Base-by-base conservation (phyloP, 2,797 vertebrate genomes). In the Microtus californicus region DNA sequence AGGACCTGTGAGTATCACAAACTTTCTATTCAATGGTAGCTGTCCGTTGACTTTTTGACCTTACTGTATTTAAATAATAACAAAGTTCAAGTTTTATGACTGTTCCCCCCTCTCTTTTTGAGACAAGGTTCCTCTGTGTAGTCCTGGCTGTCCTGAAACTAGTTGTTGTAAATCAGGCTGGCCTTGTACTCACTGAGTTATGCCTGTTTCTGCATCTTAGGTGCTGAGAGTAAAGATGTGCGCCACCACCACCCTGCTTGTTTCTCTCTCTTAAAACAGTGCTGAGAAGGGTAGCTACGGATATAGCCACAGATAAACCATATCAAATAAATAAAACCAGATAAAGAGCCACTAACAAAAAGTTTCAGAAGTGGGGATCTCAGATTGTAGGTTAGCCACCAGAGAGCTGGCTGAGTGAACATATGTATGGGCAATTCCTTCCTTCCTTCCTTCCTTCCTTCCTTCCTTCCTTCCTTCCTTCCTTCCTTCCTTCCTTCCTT, bases 241-340 rank as follows among this genome's bases (percentile, higher is more conserved):
- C 6, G 0, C 54, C 54, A 56, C 19, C 54, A 56, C 19, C 54
- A 7, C 19, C 54, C 19, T 19, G 19, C 54, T 56, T 56, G 54
- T 77, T 77, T 11, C 31, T 14, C 13, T 81, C 37, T 96, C 67
- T 54, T 48, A 92, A 80, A 93, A 40, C 59, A 59, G 67, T 95
- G 71, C 69, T 29, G 56, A 59, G 31, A 91, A 71, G 31, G 11
- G 1, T 74, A 87, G 61, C 6, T 43, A 2, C 48, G 21, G 17
- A 73, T 71, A 29, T 40, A 45, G 59, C 34, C 63, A 67, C 54
- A 76, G 37, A 19, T 29, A 79, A 78, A 82, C 81, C 5, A 63
- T 73, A 78, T 79, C 65, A 31, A 94, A 21, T 87, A 37, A 15
- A 29, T 56, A 73, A 40, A 91, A 40, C 4, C 77, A 61, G 40